Percentiles rank a stretch among this genome's conserved stretches.
Evolutionary conservation across 2,888 invertebrate genomes (phyloP).

Genomic region (Nezara viridula): DNA sequence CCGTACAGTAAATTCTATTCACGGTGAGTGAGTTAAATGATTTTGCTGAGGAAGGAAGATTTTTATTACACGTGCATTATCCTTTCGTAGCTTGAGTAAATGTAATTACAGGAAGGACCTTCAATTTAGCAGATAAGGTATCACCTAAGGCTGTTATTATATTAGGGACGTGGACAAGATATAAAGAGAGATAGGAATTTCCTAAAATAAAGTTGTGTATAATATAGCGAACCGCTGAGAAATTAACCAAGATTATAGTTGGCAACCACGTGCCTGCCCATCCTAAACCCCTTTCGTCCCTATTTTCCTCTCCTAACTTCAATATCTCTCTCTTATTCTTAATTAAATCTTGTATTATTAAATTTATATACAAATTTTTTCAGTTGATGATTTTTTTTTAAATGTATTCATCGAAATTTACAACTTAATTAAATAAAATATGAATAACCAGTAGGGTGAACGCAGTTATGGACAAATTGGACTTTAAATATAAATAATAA

Average conservation of each 20-base stretch:
- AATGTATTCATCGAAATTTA: no score
- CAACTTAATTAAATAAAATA: no score
- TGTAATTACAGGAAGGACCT: background rate
- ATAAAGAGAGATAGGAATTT: background rate
- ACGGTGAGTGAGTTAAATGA: background rate
- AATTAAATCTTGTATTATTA: background rate
- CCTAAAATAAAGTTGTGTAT: conserved; percentile 14
- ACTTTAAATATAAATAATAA: no score
- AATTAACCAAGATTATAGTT: conserved; percentile 1
- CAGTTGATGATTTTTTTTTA: no score
- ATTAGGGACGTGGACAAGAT: background rate
- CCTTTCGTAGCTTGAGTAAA: background rate
- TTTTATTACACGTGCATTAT: background rate
- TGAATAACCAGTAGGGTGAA: no score
- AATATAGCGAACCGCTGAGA: background rate
- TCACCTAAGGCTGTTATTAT: background rate
- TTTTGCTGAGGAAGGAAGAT: background rate
- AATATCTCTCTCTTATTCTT: background rate
- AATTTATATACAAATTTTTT: no score
- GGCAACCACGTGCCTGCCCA: background rate
- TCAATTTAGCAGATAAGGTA: background rate
- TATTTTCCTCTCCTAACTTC: background rate
- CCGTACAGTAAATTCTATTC: background rate
- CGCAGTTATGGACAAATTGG: no score
- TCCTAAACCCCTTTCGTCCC: background rate